These are phyloP conservation scores for Papilio polyxenes DNA, from an alignment of 1,140 invertebrate genomes.

Conservation along the genomic window DNA sequence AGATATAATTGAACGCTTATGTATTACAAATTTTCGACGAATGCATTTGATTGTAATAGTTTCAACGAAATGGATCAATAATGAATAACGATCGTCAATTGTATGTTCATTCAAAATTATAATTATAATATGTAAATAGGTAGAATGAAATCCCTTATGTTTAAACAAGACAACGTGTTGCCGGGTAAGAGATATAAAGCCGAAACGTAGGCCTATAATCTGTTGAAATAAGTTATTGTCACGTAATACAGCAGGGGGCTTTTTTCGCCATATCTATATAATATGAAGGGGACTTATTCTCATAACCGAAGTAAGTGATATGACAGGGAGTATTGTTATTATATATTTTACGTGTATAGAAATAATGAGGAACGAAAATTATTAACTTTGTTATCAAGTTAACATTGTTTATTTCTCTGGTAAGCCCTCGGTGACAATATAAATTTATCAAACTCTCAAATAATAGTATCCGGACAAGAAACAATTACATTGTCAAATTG, in stretches of 20 bases:
- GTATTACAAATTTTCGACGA: too few species aligned
- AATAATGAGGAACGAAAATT: too few species aligned
- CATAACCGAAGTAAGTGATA: too few species aligned
- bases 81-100: background rate
- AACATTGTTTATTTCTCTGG: background rate
- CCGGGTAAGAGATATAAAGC: background rate
- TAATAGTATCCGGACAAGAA: background rate
- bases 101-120: background rate
- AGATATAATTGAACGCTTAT: too few species aligned
- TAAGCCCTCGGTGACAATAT: background rate
- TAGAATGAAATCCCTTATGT: background rate
- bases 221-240: background rate
- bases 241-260: background rate
- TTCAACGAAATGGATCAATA: too few species aligned
- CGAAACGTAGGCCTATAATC: background rate
- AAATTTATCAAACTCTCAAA: background rate
- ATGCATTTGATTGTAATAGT: too few species aligned
- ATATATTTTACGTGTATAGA: too few species aligned
- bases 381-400: background rate
- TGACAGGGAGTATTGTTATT: too few species aligned
- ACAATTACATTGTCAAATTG: slow-evolving; percentile 18
- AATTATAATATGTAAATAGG: background rate
- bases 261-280: too few species aligned
- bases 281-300: too few species aligned
- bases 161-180: background rate